Base-by-base conservation (phyloP, 2,888 invertebrate species). In the Nematopogon swammerdamellus region DNA sequence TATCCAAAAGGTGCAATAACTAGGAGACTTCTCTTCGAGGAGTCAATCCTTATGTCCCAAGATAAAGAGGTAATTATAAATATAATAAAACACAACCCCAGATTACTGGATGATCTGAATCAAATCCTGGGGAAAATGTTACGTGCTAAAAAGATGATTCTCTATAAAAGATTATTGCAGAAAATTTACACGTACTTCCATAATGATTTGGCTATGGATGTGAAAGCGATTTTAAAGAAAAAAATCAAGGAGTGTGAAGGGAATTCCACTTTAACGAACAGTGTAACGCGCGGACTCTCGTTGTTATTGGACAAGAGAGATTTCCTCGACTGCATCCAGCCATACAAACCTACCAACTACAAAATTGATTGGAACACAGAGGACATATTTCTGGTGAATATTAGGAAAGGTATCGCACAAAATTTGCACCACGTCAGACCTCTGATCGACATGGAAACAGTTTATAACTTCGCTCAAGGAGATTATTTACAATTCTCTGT, bases 361-460 rank as follows among this genome's bases (percentile, higher is more conserved):
- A 46, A 46, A 20, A 16, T 46, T 6, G 17, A 46, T 11, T 46
- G 46, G 46, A 16, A 18, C 6, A 18, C 19, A 6, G 20, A 19
- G 6, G 52, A 53, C 50, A 19, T 44, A 29, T 44, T 20, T 44
- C 2, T 49, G 25, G 43, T 46, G 18, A 18, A 46, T 18, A 49
- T 49, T 11, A 44, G 51, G 29, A 49, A 48, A 49, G 30, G 49
- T 46, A 49, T 49, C 43, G 44, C 48, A 18, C 49, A 50, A 51
- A 52, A 51, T 49, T 50, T 52, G 49, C 48, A 45, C 48, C 49
- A 49, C 49, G 47, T 52, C 48, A 51, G 51, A 52, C 52, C 49
- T 45, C 44, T 43, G 29, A 42, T 48, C 11, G 44, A 49, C 11
- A 42, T 49, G 29, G 48, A 47, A 19, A 51, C 44, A 18, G 14